These are phyloP conservation scores for Murina feae DNA, from an alignment of 2,113 vertebrate genomes.

Conservation along the genomic window DNA sequence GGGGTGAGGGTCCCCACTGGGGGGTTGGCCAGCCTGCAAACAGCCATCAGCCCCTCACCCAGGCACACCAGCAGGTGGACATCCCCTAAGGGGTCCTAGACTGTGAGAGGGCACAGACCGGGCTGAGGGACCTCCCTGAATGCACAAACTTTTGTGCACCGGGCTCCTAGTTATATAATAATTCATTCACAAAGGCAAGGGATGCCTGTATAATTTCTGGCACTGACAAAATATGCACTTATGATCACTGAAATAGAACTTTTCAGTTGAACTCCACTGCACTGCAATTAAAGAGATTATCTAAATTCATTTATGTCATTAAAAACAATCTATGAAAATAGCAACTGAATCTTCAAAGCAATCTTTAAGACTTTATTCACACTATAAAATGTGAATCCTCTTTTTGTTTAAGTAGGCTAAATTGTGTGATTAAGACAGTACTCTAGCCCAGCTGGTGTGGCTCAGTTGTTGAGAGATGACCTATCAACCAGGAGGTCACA, in stretches of 20 bases:
- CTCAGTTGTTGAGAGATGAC: too few relatives aligned
- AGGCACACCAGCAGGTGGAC: too few relatives aligned
- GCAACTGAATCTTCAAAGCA: neutral
- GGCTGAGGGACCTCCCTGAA: too few relatives aligned
- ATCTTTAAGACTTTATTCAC: neutral
- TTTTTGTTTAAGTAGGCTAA: neutral
- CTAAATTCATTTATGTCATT: neutral
- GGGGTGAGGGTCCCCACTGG: too few relatives aligned
- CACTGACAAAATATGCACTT: neutral
- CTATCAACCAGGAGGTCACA: too few relatives aligned
- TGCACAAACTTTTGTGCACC: too few relatives aligned
- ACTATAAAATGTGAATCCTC: neutral
- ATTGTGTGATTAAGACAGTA: neutral
- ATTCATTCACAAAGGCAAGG: neutral
- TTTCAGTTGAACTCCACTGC: neutral
- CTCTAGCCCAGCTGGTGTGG: neutral
- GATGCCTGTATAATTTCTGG: neutral
- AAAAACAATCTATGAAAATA: neutral
- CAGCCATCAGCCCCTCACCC: too few relatives aligned
- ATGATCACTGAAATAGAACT: neutral
- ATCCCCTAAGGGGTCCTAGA: too few relatives aligned
- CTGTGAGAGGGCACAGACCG: too few relatives aligned
- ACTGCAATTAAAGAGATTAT: neutral
- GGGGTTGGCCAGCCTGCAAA: too few relatives aligned
- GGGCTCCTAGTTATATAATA: neutral